Percentiles rank a stretch among this genome's conserved stretches.
Conservation (phyloP, 2,888 invertebrate species). For the Chloromyia formosa region DNA sequence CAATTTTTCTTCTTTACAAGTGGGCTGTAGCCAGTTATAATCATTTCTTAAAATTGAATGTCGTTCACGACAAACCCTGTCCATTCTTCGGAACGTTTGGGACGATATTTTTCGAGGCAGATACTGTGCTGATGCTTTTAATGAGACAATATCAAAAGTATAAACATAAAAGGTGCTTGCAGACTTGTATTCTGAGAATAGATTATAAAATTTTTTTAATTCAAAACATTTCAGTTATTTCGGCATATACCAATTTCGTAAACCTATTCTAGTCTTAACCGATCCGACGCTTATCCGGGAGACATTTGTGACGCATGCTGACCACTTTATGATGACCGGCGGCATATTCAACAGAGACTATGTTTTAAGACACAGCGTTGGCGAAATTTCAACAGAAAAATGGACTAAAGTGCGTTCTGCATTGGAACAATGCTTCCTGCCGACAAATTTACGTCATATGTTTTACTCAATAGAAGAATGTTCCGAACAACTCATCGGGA, state of each 20-base stretch:
- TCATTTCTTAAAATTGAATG: slow-evolving; percentile 31
- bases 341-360: background rate
- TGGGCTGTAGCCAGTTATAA: slow-evolving; percentile 25
- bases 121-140: background rate
- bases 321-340: background rate
- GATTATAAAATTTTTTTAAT: background rate
- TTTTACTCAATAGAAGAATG: slow-evolving; percentile 20
- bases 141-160: slow-evolving; percentile 8
- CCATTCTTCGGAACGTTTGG: slow-evolving; percentile 56
- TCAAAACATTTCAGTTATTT: background rate
- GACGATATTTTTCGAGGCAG: slow-evolving; percentile 56
- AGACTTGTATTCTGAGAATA: background rate
- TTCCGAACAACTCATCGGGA: background rate
- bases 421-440: background rate
- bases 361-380: background rate
- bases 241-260: background rate
- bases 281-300: background rate
- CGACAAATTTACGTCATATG: background rate
- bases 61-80: slow-evolving; percentile 31
- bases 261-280: background rate
- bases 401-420: background rate
- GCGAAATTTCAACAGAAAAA: background rate
- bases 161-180: slow-evolving; percentile 7
- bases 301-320: background rate
- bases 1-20: slow-evolving; percentile 14